Percentiles rank a stretch among this genome's conserved stretches.
phyloP scores from a whole-genome alignment of 2,113 vertebrate genomes.

The Phalacrocorax brasilianus region DNA sequence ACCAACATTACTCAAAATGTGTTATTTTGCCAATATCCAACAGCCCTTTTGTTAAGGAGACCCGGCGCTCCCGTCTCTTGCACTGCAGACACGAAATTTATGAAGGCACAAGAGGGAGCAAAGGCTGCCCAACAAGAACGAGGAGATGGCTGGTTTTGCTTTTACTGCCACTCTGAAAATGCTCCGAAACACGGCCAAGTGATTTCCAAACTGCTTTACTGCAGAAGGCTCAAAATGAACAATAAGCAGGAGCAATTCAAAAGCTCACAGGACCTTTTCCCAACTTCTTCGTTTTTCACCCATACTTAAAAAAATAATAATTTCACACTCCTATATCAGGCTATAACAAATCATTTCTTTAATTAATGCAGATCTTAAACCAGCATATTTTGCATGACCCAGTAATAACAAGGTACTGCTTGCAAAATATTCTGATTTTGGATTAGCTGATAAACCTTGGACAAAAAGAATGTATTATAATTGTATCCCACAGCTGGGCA shows the following conservation, averaged over 20 bases:
- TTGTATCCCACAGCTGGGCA: background rate
- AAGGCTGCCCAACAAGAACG: accelerated
- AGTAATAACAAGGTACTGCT: accelerated
- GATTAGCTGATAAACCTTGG: background rate
- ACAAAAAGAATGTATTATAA: background rate
- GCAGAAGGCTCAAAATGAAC: background rate
- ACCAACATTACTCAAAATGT: accelerated
- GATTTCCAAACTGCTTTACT: background rate
- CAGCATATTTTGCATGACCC: background rate
- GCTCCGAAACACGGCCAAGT: accelerated
- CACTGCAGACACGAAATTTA: accelerated
- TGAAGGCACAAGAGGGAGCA: background rate
- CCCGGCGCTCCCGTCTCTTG: background rate
- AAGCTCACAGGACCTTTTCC: background rate
- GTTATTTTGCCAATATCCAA: background rate
- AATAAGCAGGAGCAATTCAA: background rate
- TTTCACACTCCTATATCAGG: background rate
- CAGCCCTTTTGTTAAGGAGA: background rate
- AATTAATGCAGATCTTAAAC: background rate
- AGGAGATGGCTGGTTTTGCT: background rate
- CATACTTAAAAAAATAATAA: background rate
- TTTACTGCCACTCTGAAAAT: background rate
- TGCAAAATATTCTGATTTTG: background rate
- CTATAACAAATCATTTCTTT: background rate
- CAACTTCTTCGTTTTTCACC: background rate